Evolutionary conservation across 2,888 invertebrate species (phyloP).

Genomic region (Melangyna quadrimaculata): DNA sequence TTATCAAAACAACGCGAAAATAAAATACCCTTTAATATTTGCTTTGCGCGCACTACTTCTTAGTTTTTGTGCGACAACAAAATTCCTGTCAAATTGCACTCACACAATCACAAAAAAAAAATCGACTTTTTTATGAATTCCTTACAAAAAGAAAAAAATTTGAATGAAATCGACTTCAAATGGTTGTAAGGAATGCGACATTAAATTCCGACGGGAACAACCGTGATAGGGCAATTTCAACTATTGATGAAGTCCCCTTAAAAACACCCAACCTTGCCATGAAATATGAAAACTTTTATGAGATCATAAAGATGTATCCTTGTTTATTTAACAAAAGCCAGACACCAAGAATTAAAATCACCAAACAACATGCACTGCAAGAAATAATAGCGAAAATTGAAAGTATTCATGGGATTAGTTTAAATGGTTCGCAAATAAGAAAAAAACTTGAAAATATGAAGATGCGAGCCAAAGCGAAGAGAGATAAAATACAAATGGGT

Average conservation of each 20-base stretch:
- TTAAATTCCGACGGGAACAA: neutral
- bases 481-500: neutral
- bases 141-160: too few species aligned
- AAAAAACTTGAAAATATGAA: slow-evolving; percentile 9
- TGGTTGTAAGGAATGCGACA: too few species aligned
- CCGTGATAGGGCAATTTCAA: neutral
- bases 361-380: neutral
- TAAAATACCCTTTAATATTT: too few species aligned
- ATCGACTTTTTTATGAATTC: too few species aligned
- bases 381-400: neutral
- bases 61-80: too few species aligned
- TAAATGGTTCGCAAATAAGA: neutral
- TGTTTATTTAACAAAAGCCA: slow-evolving; percentile 5
- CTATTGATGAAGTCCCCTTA: neutral
- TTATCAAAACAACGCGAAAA: too few species aligned
- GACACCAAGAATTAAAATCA: neutral
- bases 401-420: neutral
- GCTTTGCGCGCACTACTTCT: too few species aligned
- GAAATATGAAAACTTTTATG: neutral
- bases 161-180: too few species aligned
- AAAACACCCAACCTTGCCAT: neutral
- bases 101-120: too few species aligned
- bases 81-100: too few species aligned
- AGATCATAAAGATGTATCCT: neutral
- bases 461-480: neutral